Evolutionary conservation across 2,888 invertebrate genomes (phyloP).

Genomic region (Hypercompe scribonia): DNA sequence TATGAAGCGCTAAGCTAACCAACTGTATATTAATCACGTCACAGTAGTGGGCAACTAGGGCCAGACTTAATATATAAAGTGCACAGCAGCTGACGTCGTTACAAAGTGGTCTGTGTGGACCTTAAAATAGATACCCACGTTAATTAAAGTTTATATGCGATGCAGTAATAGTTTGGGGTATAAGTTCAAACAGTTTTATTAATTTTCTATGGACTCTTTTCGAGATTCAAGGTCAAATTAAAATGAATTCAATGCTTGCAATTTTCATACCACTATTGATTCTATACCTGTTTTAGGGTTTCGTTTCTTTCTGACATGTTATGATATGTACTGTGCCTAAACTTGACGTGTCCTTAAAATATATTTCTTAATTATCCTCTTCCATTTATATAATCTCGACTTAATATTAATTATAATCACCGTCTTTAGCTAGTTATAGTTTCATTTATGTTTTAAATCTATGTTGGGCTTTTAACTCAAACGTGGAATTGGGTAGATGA

Average conservation of each 20-base stretch:
- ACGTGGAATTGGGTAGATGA: too few species aligned
- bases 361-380: not conserved
- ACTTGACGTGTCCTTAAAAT: not conserved
- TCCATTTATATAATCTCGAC: not conserved
- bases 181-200: not conserved
- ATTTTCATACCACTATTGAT: not conserved
- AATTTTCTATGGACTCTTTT: not conserved
- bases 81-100: conserved; percentile 38
- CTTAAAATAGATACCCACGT: conserved; percentile 11
- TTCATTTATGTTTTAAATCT: not conserved
- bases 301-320: not conserved
- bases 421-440: not conserved
- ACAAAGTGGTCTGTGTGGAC: conserved; percentile 36
- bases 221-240: not conserved
- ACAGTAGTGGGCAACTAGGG: conserved; percentile 41
- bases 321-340: not conserved
- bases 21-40: conserved; percentile 28
- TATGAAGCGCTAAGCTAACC: conserved; percentile 33
- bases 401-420: not conserved
- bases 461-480: not conserved
- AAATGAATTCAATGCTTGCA: not conserved
- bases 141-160: conserved; percentile 21
- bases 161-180: not conserved
- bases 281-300: not conserved
- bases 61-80: conserved; percentile 47